Evolutionary conservation across 1,140 invertebrate genomes (phyloP).

Genomic region (Conopomorpha cramerella): DNA sequence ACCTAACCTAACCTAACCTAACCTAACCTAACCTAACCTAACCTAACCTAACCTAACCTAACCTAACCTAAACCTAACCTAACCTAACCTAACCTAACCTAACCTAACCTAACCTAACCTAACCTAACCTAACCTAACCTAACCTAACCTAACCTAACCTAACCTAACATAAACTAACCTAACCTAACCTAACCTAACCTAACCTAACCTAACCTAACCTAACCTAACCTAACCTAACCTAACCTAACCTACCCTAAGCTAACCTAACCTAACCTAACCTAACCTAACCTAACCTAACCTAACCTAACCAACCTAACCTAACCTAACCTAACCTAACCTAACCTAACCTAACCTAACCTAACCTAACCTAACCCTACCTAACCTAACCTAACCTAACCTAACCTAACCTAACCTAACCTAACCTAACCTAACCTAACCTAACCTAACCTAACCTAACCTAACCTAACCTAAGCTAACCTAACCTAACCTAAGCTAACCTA

Average conservation of each 20-base stretch:
- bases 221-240: neutral
- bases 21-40: slow-evolving; percentile 3
- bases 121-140: neutral
- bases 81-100: neutral
- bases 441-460: slow-evolving; percentile 3
- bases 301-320: neutral
- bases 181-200: neutral
- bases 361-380: neutral
- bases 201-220: neutral
- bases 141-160: neutral
- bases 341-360: neutral
- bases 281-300: neutral
- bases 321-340: neutral
- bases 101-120: neutral
- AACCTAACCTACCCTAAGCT: neutral
- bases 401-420: neutral
- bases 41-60: slow-evolving; percentile 3
- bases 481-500: slow-evolving; percentile 1
- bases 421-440: neutral
- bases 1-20: slow-evolving; percentile 3
- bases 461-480: slow-evolving; percentile 2
- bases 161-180: neutral
- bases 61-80: slow-evolving; percentile 1
- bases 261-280: neutral
- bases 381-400: neutral